These are phyloP conservation scores for Athrips mouffetella DNA, from an alignment of 2,888 invertebrate species.

Conservation along the genomic window DNA sequence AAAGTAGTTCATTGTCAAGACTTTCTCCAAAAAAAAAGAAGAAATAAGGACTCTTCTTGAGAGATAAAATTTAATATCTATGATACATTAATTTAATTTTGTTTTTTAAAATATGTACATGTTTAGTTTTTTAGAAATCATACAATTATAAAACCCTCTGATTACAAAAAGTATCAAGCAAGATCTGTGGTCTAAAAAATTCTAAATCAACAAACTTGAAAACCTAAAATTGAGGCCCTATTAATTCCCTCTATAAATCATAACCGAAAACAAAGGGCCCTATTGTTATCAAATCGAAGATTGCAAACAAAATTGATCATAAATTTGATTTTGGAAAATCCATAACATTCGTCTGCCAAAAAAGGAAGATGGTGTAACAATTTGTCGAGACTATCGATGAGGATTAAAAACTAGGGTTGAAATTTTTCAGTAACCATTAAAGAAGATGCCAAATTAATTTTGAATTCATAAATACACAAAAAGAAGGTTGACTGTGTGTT, in stretches of 20 bases:
- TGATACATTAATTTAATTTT: too few species aligned
- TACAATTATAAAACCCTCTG: too few species aligned
- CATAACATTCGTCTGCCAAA: conserved; percentile 15
- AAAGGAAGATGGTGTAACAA: conserved; percentile 26
- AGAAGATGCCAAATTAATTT: too few species aligned
- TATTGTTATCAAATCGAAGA: conserved; percentile 9
- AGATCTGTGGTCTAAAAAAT: neutral
- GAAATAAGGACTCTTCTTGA: neutral
- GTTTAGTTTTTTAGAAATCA: too few species aligned
- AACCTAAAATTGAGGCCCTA: neutral
- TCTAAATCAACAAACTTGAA: neutral
- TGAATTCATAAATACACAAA: too few species aligned
- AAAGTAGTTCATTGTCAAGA: neutral
- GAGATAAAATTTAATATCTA: too few species aligned
- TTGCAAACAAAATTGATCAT: conserved; percentile 12
- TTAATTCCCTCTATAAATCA: conserved; percentile 7
- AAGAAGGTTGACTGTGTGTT: too few species aligned
- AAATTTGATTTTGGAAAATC: conserved; percentile 12
- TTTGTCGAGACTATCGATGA: conserved; percentile 23
- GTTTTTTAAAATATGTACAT: too few species aligned
- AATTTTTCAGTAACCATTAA: too few species aligned
- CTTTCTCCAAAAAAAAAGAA: neutral
- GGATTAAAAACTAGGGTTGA: conserved; percentile 1
- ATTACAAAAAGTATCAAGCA: too few species aligned
- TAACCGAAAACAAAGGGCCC: conserved; percentile 3